Conservation (phyloP, 2,113 vertebrate genomes). For the Lates calcarifer region DNA sequence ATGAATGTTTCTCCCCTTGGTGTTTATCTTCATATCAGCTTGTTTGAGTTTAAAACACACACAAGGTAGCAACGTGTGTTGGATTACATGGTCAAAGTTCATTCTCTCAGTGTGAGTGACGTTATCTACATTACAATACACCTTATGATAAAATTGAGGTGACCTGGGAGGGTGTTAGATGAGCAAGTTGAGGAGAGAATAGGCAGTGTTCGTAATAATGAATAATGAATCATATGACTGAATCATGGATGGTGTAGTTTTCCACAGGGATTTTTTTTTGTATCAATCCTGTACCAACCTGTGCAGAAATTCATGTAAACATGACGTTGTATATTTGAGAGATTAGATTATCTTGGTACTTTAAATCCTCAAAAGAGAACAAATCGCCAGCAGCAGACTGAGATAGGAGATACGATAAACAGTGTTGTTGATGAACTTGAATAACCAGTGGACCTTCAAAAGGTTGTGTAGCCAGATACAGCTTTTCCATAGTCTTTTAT, state of each 20-base stretch:
- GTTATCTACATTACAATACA: neutral
- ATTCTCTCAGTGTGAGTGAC: neutral
- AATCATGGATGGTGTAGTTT: slow-evolving; percentile 37
- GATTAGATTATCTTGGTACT: slow-evolving; percentile 39
- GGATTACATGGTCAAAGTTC: slow-evolving; percentile 24
- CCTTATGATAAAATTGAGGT: neutral
- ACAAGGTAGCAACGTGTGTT: neutral
- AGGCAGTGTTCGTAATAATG: neutral
- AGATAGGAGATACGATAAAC: slow-evolving; percentile 38
- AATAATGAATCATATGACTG: slow-evolving; percentile 25
- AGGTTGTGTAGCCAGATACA: no score
- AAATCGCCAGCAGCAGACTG: neutral
- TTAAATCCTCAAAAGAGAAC: slow-evolving; percentile 17
- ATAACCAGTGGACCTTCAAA: neutral
- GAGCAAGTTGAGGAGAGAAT: neutral
- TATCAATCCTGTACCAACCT: slow-evolving; percentile 11
- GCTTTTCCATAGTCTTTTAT: neutral
- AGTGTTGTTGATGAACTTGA: slow-evolving; percentile 7
- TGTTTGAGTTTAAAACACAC: neutral
- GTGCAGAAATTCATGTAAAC: neutral
- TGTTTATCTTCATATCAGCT: neutral
- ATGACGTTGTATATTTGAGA: neutral
- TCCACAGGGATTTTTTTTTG: slow-evolving; percentile 7
- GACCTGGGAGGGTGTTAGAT: neutral
- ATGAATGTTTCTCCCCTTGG: neutral